Conservation (phyloP, 2,113 vertebrate genomes). For the Perca schrenkii region DNA sequence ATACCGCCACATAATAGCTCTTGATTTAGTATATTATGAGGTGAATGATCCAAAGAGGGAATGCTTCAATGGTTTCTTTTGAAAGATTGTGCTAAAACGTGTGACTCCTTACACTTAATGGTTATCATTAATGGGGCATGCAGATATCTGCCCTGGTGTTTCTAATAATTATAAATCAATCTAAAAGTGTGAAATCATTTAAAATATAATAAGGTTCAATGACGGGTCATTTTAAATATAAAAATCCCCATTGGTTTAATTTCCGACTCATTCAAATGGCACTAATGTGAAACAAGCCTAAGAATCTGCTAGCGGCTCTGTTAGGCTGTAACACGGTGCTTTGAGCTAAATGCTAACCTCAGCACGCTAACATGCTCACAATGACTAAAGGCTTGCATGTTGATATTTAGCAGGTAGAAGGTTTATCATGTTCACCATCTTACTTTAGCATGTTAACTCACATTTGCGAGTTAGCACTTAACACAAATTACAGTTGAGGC, state of each 20-base stretch:
- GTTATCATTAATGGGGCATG: neutral
- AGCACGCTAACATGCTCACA: neutral
- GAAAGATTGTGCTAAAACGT: conserved; percentile 3
- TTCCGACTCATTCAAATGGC: neutral
- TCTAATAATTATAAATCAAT: conserved; percentile 3
- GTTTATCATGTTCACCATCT: neutral
- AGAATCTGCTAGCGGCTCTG: neutral
- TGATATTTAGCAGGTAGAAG: neutral
- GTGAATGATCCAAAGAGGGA: conserved; percentile 1
- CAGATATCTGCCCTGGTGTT: neutral
- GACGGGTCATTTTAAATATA: neutral
- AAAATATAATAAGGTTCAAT: conserved; percentile 11
- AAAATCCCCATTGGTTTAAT: neutral
- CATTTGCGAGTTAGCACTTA: neutral
- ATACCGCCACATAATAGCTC: neutral
- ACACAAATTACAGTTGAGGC: neutral
- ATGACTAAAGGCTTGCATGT: neutral
- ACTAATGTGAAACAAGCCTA: neutral
- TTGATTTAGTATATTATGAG: conserved; percentile 5
- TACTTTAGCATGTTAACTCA: neutral
- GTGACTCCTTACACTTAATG: conserved; percentile 17
- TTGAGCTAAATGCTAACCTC: neutral
- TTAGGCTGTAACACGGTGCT: neutral
- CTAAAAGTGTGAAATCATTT: conserved; percentile 3
- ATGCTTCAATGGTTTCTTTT: conserved; percentile 7